Evolutionary conservation across 2,888 invertebrate species (phyloP).

Genomic region (Sesia bembeciformis): DNA sequence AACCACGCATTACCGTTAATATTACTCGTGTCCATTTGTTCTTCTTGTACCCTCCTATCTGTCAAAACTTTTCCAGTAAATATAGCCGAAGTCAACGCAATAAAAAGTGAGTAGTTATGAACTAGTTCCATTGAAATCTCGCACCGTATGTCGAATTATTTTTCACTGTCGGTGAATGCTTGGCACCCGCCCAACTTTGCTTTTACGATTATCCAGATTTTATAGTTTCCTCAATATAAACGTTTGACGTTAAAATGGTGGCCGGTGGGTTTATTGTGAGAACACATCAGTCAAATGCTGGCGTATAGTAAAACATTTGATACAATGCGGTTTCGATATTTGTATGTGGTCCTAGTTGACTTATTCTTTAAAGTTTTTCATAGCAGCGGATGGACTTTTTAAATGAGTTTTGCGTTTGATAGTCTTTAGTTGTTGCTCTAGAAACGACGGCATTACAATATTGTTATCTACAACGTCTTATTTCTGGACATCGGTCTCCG

Average conservation of each 20-base stretch:
- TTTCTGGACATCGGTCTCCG: no score
- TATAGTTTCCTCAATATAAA: conserved; percentile 69
- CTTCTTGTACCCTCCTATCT: background rate
- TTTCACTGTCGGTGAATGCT: conserved; percentile 53
- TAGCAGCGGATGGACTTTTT: no score
- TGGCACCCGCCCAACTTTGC: conserved; percentile 59
- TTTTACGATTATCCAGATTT: conserved; percentile 68
- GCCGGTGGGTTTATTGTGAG: background rate
- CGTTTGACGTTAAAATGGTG: conserved; percentile 15
- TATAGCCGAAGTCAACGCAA: conserved; percentile 5
- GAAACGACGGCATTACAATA: no score
- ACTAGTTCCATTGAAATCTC: conserved; percentile 8
- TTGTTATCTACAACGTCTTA: no score
- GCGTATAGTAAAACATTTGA: no score
- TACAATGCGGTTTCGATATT: no score
- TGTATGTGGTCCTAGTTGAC: no score
- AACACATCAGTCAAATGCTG: conserved; percentile 1
- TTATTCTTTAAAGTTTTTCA: no score
- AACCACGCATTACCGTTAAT: no score
- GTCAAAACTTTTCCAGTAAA: conserved; percentile 4
- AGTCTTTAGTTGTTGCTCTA: no score
- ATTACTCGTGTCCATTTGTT: background rate
- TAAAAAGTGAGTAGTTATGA: conserved; percentile 1
- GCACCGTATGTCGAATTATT: conserved; percentile 53
- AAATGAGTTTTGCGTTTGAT: no score